Evolutionary conservation across 2,113 vertebrate species (phyloP).

Genomic region (Scopus umbretta): DNA sequence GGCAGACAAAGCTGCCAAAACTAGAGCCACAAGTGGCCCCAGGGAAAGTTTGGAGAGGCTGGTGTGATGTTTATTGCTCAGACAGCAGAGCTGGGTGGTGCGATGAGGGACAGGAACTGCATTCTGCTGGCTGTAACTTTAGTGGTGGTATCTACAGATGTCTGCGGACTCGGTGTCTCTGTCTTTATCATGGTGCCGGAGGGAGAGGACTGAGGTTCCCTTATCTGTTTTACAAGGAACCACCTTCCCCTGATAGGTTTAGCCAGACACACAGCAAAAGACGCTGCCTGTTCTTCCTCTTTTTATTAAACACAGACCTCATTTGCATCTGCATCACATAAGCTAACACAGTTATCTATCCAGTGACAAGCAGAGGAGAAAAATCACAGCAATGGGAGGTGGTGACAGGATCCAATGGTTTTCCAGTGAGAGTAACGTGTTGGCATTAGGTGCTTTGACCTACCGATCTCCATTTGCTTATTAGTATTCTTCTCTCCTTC

Average conservation of each 20-base stretch:
- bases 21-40: not conserved
- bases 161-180: not conserved
- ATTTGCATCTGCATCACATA: not conserved
- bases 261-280: not conserved
- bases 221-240: conserved; percentile 15
- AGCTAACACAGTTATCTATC: not conserved
- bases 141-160: not conserved
- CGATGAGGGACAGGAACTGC: not conserved
- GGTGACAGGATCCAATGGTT: not conserved
- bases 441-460: not conserved
- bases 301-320: not conserved
- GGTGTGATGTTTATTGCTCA: conserved; percentile 57
- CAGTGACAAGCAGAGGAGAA: not conserved
- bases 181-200: not conserved
- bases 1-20: conserved; percentile 45
- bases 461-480: not conserved
- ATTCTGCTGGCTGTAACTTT: not conserved
- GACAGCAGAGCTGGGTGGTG: not conserved
- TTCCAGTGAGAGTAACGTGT: not conserved
- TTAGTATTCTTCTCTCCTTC: not conserved
- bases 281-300: not conserved
- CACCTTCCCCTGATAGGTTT: not conserved
- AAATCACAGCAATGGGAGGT: not conserved
- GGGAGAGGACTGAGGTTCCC: not conserved
- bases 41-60: conserved; percentile 23